Base-by-base conservation (phyloP, 2,797 vertebrate species). In the Ficedula albicollis region DNA sequence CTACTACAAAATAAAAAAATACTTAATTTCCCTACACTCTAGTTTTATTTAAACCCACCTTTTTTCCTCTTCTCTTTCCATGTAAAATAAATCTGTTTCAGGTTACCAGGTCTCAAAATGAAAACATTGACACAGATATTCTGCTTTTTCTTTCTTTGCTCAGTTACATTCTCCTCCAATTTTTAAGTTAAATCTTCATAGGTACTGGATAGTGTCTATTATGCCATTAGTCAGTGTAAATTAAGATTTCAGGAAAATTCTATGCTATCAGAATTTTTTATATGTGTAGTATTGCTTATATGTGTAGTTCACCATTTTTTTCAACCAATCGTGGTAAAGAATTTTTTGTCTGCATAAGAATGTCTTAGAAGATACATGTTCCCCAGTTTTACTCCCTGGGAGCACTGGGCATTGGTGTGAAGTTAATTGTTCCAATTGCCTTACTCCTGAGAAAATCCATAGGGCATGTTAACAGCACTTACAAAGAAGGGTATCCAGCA, bases 31-130 rank as follows among this genome's bases (percentile, higher is more conserved):
- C 7, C 26, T 43, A 51, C 2, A 48, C 4, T 43, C 12, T 27
- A 22, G 22, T 39, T 85, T 46, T 7, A 54, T 26, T 10, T 52
- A 46, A 70, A 52, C 2, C 0, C 3, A 15, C 2, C 6, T 16
- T 25, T 29, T 38, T 27, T 14, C 1, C 2, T 13, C 20, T 30
- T 10, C 11, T 38, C 2, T 38, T 86, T 55, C 13, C 5, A 20
- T 5, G 9, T 39, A 21, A 79, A 66, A 66, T 9, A 30, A 27
- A n/a, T 9, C 60, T 39, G 1, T 66, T 80, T 67, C 15, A n/a
- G 10, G 10, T 89, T 54, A 9, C 15, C 15, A 48, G 15, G 3
- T 75, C 36, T 59, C 44, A 67, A 59, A 77, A 80, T 13, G 1
- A 81, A 92, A 89, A 49, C 6, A 20, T 38, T 59, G 46, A 52